Evolutionary conservation across 2,113 vertebrate species (phyloP).

Genomic region (Pimephales promelas): DNA sequence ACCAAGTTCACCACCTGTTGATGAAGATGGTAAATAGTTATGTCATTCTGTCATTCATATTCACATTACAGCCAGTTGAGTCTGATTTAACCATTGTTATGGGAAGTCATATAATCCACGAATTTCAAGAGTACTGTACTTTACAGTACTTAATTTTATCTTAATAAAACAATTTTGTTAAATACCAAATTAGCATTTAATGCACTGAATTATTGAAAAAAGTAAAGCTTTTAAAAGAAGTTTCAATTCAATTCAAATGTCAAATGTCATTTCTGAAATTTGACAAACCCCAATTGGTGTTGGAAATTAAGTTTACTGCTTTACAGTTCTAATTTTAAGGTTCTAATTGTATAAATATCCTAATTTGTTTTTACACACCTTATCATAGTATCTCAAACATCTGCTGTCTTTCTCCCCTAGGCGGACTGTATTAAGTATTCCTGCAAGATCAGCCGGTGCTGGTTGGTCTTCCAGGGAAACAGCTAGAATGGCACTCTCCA

Average conservation of each 20-base stretch:
- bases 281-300: not conserved
- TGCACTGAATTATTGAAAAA: too few relatives aligned
- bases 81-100: not conserved
- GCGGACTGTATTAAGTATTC: slow-evolving; percentile 71
- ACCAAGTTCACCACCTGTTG: slow-evolving; percentile 77
- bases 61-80: not conserved
- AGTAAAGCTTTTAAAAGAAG: not conserved
- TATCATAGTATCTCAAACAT: slow-evolving; percentile 77
- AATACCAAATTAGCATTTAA: too few relatives aligned
- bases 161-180: too few relatives aligned
- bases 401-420: slow-evolving; percentile 64
- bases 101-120: not conserved
- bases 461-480: slow-evolving; percentile 71
- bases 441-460: slow-evolving; percentile 69
- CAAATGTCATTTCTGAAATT: not conserved
- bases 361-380: slow-evolving; percentile 65
- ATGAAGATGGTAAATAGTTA: slow-evolving; percentile 18
- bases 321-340: not conserved
- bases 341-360: not conserved
- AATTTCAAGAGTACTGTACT: too few relatives aligned
- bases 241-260: not conserved
- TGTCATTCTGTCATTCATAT: not conserved
- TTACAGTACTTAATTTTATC: too few relatives aligned
- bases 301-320: not conserved
- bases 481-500: slow-evolving; percentile 76